phyloP scores from a whole-genome alignment of 2,888 invertebrate genomes.

The Melinaea marsaeus region DNA sequence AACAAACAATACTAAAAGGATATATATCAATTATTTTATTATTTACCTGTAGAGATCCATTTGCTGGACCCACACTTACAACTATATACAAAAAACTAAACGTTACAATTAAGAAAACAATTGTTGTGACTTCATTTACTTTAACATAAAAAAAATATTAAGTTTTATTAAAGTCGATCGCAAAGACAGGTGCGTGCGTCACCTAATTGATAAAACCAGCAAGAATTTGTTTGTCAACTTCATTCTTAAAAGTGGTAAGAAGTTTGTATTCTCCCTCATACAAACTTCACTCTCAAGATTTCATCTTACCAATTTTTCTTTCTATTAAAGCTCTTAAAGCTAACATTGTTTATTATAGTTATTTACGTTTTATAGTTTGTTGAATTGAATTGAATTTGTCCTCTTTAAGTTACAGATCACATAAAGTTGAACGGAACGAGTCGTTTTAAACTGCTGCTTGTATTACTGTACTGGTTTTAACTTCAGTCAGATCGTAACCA shows the following conservation, averaged over 20 bases:
- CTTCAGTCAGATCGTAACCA: conserved; percentile 40
- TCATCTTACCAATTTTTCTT: too few species aligned
- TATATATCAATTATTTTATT: neutral
- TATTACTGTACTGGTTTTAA: conserved; percentile 25
- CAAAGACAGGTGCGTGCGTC: too few species aligned
- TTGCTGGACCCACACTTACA: neutral
- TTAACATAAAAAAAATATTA: conserved; percentile 8
- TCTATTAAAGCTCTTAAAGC: too few species aligned
- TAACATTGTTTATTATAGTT: too few species aligned
- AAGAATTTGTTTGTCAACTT: too few species aligned
- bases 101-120: conserved; percentile 7
- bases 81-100: conserved; percentile 10
- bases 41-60: neutral
- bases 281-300: too few species aligned
- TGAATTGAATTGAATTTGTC: neutral
- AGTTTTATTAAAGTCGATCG: neutral
- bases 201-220: too few species aligned
- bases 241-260: too few species aligned
- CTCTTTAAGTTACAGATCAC: conserved; percentile 10
- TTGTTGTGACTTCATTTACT: conserved; percentile 1
- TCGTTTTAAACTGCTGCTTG: conserved; percentile 23
- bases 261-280: too few species aligned
- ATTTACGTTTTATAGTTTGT: neutral
- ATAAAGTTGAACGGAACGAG: conserved; percentile 9
- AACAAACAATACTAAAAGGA: neutral